Percentiles rank a stretch among this genome's conserved stretches.
phyloP scores from a whole-genome alignment of 64 coral and sea anemone species.

The Actinia equina region DNA sequence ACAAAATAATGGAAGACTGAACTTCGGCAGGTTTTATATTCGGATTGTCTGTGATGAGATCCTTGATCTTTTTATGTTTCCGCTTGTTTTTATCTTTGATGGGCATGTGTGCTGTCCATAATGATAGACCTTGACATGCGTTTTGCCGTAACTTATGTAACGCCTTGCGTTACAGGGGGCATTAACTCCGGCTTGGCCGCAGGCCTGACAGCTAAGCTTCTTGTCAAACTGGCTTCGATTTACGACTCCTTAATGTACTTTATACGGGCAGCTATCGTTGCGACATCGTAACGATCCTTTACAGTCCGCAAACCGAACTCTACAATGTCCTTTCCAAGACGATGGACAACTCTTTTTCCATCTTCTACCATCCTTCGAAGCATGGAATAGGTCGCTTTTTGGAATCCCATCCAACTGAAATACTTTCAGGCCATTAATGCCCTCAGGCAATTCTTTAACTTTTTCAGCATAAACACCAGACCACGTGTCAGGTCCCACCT shows the following conservation, averaged over 20 bases:
- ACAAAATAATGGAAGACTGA: constrained; percentile 27
- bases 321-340: constrained; percentile 30
- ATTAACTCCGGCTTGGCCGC: background rate
- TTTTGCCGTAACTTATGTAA: constrained; percentile 23
- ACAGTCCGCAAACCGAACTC: constrained; percentile 40
- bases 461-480: constrained; percentile 23
- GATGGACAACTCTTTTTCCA: constrained; percentile 49
- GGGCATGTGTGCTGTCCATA: constrained; percentile 25
- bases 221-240: constrained; percentile 17
- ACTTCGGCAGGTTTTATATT: constrained; percentile 31
- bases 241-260: constrained; percentile 3
- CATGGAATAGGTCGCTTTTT: background rate
- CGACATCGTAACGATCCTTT: too few species aligned
- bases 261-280: background rate
- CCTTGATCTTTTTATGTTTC: constrained; percentile 20
- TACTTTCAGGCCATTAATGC: constrained; percentile 35
- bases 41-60: constrained; percentile 21
- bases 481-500: constrained; percentile 22
- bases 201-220: constrained; percentile 18
- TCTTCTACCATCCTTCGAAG: constrained; percentile 30
- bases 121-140: constrained; percentile 14
- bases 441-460: constrained; percentile 32
- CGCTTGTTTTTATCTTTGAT: constrained; percentile 15
- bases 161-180: background rate
- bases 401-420: background rate